These are phyloP conservation scores for Oryzias javanicus DNA, from an alignment of 2,113 vertebrate genomes.

Conservation along the genomic window DNA sequence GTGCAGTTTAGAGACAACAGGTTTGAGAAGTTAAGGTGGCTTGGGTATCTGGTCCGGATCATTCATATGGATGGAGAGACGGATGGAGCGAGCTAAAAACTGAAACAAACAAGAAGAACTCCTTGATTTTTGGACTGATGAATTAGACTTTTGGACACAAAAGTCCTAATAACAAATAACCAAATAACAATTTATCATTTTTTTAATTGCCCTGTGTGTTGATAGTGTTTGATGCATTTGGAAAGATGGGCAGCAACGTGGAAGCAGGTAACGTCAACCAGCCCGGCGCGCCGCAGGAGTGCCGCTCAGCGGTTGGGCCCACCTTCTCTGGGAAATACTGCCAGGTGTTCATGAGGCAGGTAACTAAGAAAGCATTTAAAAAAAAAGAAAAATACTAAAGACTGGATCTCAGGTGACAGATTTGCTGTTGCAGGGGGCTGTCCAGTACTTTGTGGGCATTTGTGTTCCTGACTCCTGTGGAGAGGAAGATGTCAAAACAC, in stretches of 20 bases:
- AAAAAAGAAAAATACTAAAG: not conserved
- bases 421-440: slow-evolving; percentile 59
- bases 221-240: slow-evolving; percentile 84
- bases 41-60: too few species aligned
- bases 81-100: too few species aligned
- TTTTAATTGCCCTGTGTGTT: not conserved
- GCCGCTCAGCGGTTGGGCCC: slow-evolving; percentile 63
- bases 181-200: too few species aligned
- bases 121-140: too few species aligned
- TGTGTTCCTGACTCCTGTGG: slow-evolving; percentile 84
- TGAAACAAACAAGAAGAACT: too few species aligned
- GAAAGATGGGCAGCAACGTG: slow-evolving; percentile 82
- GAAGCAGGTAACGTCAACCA: slow-evolving; percentile 79
- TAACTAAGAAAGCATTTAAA: slow-evolving; percentile 27
- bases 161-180: too few species aligned
- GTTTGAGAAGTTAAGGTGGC: too few species aligned
- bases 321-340: slow-evolving; percentile 82
- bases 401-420: not conserved
- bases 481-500: slow-evolving; percentile 74
- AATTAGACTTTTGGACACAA: too few species aligned
- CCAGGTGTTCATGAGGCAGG: slow-evolving; percentile 80
- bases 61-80: too few species aligned
- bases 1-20: too few species aligned
- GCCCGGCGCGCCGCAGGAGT: slow-evolving; percentile 78
- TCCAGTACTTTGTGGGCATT: slow-evolving; percentile 79